Conservation (phyloP, 2,113 vertebrate species). For the Pampusana beccarii region DNA sequence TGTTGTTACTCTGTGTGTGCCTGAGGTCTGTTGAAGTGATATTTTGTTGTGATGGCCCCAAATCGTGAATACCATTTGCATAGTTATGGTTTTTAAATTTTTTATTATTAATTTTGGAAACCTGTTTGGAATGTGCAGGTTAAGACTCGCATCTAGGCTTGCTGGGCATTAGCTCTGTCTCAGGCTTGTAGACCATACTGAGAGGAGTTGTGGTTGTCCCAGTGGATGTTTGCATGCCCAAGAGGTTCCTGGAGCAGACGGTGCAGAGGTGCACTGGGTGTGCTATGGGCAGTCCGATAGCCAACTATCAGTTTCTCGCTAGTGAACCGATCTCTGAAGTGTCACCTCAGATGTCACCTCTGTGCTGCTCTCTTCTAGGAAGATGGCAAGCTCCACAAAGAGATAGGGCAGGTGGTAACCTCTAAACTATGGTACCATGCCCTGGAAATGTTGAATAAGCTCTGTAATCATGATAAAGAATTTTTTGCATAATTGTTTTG, state of each 20-base stretch:
- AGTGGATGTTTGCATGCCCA: background rate
- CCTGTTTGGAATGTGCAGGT: background rate
- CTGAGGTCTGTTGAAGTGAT: background rate
- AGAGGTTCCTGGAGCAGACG: background rate
- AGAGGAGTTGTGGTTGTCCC: background rate
- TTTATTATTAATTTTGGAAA: no score
- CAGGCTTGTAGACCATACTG: fast-evolving
- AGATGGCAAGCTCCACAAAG: background rate
- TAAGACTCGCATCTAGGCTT: fast-evolving
- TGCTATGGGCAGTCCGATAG: background rate
- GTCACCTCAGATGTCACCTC: background rate
- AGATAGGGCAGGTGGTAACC: background rate
- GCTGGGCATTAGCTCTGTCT: background rate
- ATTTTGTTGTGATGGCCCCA: background rate
- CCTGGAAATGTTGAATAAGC: background rate
- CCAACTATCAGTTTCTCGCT: fast-evolving
- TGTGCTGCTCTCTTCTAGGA: background rate
- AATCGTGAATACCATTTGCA: background rate
- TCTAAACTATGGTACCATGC: background rate
- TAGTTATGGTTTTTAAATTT: no score
- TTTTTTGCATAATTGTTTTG: background rate
- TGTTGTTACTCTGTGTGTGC: background rate
- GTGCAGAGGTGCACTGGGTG: background rate
- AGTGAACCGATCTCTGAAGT: background rate
- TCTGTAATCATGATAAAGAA: background rate